Base-by-base conservation (phyloP, 2,888 invertebrate species). In the Xestia sexstrigata region DNA sequence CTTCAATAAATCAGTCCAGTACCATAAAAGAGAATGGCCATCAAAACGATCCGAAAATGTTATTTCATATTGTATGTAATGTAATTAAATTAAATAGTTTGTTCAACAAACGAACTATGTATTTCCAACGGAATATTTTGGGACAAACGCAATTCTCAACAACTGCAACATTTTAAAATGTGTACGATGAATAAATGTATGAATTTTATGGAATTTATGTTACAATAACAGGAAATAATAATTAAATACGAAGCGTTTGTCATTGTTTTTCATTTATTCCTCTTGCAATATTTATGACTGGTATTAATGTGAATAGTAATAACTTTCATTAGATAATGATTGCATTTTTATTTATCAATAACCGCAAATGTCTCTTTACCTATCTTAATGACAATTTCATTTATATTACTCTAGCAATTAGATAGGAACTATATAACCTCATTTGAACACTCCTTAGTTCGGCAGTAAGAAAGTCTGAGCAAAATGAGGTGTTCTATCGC, bases 401-500 rank as follows among this genome's bases (percentile, higher is more conserved):
- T 26, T 65, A 13, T 74, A 82, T 78, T 70, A 58, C 11, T 17
- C 15, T 23, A 26, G 39, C 39, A 68, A 78, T 87, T 82, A 74
- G 0, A 42, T 26, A 7, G 7, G 30, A 65, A 30, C 13, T 62
- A 77, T 65, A 63, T 69, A 79, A 65, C 0, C 13, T 35, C 63
- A 9, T 20, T 30, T 6, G 6, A 13, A 13, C 17, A 30, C 6
- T 30, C 15, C 15, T 58, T 1, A 49, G 30, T 35, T 72, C 15
- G 0, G 2, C 11, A 63, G 45, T 47, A 15, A 23, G 17, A 39
- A 23, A 72, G 20, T 1, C 0, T 23, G 13, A 35, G 42, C 62
- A 35, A 68, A 42, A 87, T 87, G 87, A 66, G 42, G 78, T 35
- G 68, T 35, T 39, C 55, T 17, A 23, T 76, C 35, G 13, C n/a